phyloP scores from a whole-genome alignment of 2,113 vertebrate genomes.

The Thunnus maccoyii region DNA sequence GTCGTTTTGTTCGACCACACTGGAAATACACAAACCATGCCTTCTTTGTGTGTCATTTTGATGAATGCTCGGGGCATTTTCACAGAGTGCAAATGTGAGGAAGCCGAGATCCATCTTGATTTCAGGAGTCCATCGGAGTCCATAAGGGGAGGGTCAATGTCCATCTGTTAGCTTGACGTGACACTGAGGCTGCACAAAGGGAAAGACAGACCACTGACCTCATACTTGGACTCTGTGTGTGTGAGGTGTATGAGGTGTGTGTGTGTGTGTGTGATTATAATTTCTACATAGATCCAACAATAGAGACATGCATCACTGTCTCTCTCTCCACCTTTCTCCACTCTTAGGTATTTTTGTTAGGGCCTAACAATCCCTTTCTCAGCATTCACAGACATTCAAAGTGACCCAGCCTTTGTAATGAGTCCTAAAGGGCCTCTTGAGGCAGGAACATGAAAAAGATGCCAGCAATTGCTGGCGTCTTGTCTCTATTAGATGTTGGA shows the following conservation, averaged over 20 bases:
- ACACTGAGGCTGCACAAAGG: slow-evolving; percentile 78
- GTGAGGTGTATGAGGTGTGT: slow-evolving; percentile 26
- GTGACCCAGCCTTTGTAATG: slow-evolving; percentile 70
- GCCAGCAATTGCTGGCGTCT: slow-evolving; percentile 47
- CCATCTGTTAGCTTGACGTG: slow-evolving; percentile 92
- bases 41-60: slow-evolving; percentile 74
- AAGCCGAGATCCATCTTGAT: slow-evolving; percentile 79
- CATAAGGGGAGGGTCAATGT: slow-evolving; percentile 83
- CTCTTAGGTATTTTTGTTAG: slow-evolving; percentile 47
- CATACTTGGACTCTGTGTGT: slow-evolving; percentile 38
- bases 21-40: slow-evolving; percentile 58
- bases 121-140: slow-evolving; percentile 78
- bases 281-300: slow-evolving; percentile 8
- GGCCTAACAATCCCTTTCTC: slow-evolving; percentile 45
- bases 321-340: slow-evolving; percentile 3
- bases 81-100: slow-evolving; percentile 78
- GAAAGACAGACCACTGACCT: slow-evolving; percentile 59
- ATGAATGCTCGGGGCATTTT: slow-evolving; percentile 79
- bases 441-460: slow-evolving; percentile 71
- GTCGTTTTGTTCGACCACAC: slow-evolving; percentile 24
- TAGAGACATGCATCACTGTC: slow-evolving; percentile 2
- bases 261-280: slow-evolving; percentile 30
- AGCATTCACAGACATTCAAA: slow-evolving; percentile 68
- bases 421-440: slow-evolving; percentile 76
- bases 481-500: slow-evolving; percentile 63